phyloP scores from a whole-genome alignment of 1,140 invertebrate genomes.

The Branchinecta lynchi region DNA sequence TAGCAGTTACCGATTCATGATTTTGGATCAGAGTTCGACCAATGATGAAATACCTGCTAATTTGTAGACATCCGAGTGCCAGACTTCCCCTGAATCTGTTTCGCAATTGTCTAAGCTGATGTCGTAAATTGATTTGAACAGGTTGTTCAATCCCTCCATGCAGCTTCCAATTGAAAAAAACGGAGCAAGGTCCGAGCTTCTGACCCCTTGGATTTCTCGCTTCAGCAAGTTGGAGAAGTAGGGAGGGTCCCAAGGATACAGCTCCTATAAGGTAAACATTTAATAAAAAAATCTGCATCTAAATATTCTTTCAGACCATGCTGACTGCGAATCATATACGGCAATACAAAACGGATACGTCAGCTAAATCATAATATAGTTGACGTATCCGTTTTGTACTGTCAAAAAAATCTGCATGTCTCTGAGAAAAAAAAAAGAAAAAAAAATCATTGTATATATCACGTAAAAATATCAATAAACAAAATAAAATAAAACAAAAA shows the following conservation, averaged over 20 bases:
- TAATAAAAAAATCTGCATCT: neutral
- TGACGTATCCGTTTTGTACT: too few relatives aligned
- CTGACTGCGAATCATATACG: too few relatives aligned
- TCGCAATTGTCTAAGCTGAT: constrained; percentile 55
- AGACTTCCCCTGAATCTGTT: constrained; percentile 57
- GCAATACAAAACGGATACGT: neutral
- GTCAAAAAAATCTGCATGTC: too few relatives aligned
- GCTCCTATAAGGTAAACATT: constrained; percentile 25
- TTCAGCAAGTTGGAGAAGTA: constrained; percentile 60
- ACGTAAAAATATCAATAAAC: too few relatives aligned
- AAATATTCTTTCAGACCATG: too few relatives aligned
- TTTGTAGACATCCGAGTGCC: constrained; percentile 76
- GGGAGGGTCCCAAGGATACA: constrained; percentile 68
- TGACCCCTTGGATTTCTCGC: constrained; percentile 45
- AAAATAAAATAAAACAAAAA: too few relatives aligned
- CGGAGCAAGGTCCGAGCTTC: constrained; percentile 48
- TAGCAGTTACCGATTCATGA: too few relatives aligned
- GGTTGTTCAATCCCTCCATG: constrained; percentile 83
- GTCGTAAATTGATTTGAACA: constrained; percentile 63
- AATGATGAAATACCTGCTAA: constrained; percentile 39
- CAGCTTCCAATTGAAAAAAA: constrained; percentile 88
- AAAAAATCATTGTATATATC: too few relatives aligned
- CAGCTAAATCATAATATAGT: too few relatives aligned
- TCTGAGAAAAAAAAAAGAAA: too few relatives aligned
- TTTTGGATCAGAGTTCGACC: too few relatives aligned